Base-by-base conservation (phyloP, 2,797 vertebrate genomes). In the Danio choprae region DNA sequence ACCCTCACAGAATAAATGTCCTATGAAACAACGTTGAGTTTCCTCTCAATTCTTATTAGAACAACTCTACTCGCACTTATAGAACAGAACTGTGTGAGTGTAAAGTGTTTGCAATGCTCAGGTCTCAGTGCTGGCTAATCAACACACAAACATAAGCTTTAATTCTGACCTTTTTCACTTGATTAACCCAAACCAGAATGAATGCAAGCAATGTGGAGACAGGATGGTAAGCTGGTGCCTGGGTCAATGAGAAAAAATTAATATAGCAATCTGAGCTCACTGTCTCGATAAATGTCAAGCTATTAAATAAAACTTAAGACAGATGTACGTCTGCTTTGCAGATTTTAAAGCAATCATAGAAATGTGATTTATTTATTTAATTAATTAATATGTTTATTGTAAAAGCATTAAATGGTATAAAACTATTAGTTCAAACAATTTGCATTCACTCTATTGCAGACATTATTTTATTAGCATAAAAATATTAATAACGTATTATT, bases 181-280 rank as follows among this genome's bases (percentile, higher is more conserved):
- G 46, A 63, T 41, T 22, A 22, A 20, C 18, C 2, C 1, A 1
- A 51, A 41, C 7, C 5, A 51, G 3, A 20, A 64, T 50, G 16
- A 60, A 62, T 50, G 71, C 4, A 44, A 60, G 53, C 8, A 15
- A 72, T 58, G 36, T 79, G 51, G 58, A 70, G 72, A 62, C 7
- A 62, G 22, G 44, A 64, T 7, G 38, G 40, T n/a, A 18, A 74
- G 4, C 1, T 29, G 16, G 22, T 29, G 29, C 1, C 29, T 29
- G 29, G 3, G 16, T 62, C 22, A 74, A 44, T 5, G 16, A 62
- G n/a, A 50, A 67, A 51, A 55, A 41, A 16, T 13, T 41, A 12
- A 59, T 22, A 36, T 20, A 29, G 59, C 15, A 60, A 38, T 60
- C 29, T 7, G 58, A 5, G 29, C 4, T 60, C 8, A 38, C 13